phyloP scores from a whole-genome alignment of 2,113 vertebrate species.

The Mungos mungo region DNA sequence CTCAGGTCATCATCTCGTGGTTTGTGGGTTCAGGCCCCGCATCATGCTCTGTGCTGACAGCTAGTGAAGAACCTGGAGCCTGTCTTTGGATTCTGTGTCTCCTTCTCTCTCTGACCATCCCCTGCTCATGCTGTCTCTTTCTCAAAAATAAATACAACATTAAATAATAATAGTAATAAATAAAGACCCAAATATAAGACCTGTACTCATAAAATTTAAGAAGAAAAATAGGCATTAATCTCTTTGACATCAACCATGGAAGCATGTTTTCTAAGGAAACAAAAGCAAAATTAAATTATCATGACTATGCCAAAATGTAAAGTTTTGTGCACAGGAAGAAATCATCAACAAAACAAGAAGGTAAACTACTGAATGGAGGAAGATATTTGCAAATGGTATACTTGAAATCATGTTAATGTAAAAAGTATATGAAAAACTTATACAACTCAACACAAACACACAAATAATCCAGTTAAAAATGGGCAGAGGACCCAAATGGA shows the following conservation, averaged over 20 bases:
- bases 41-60: no score
- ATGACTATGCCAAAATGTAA: not conserved
- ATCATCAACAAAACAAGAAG: not conserved
- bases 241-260: not conserved
- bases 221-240: not conserved
- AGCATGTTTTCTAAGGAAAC: not conserved
- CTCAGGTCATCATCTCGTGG: no score
- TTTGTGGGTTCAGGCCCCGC: no score
- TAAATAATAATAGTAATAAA: no score
- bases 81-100: no score
- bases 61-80: no score
- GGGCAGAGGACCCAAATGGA: not conserved
- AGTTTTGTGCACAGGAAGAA: not conserved
- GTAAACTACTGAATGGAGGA: not conserved
- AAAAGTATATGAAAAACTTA: not conserved
- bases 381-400: not conserved
- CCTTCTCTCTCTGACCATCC: no score
- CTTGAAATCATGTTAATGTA: not conserved
- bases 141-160: no score
- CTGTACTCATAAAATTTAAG: not conserved
- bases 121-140: no score
- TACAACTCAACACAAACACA: not conserved
- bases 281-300: not conserved
- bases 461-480: not conserved
- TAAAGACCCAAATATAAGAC: not conserved